Evolutionary conservation across 1,140 invertebrate species (phyloP).

Genomic region (Drosophila simulans): DNA sequence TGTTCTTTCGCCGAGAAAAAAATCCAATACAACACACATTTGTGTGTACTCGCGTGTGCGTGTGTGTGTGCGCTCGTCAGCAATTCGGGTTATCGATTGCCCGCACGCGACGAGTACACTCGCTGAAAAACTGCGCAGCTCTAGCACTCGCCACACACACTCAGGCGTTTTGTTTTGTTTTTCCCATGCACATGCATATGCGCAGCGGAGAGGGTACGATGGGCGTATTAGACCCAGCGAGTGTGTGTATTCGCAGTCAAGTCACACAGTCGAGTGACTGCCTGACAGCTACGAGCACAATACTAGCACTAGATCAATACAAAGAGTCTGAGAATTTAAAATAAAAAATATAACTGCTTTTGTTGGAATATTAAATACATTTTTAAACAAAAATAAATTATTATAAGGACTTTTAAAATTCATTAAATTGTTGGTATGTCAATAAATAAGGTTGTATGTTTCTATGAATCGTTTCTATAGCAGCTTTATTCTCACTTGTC

Average conservation of each 20-base stretch:
- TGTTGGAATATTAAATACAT: too few species aligned
- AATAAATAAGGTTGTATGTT: neutral
- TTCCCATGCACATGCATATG: conserved; percentile 6
- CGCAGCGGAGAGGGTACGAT: neutral
- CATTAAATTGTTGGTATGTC: too few species aligned
- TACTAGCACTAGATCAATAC: too few species aligned
- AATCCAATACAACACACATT: conserved; percentile 45
- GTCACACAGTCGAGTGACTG: too few species aligned
- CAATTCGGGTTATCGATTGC: conserved; percentile 13
- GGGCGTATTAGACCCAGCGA: too few species aligned
- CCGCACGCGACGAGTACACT: neutral
- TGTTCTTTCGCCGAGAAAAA: conserved; percentile 41
- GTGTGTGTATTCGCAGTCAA: too few species aligned
- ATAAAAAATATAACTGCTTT: too few species aligned
- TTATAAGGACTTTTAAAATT: too few species aligned
- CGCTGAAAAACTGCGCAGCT: conserved; percentile 16
- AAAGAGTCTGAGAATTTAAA: too few species aligned
- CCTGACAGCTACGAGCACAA: too few species aligned
- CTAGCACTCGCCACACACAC: conserved; percentile 9
- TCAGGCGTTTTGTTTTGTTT: conserved; percentile 20
- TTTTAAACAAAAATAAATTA: too few species aligned
- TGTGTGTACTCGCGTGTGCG: conserved; percentile 12
- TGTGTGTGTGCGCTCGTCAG: conserved; percentile 5
- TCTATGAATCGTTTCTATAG: neutral
- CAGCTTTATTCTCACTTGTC: neutral